Evolutionary conservation across 2,113 vertebrate species (phyloP), one percentile per base, ranked within the genome.

Genomic region (Leptobrachium ailaonicum): DNA sequence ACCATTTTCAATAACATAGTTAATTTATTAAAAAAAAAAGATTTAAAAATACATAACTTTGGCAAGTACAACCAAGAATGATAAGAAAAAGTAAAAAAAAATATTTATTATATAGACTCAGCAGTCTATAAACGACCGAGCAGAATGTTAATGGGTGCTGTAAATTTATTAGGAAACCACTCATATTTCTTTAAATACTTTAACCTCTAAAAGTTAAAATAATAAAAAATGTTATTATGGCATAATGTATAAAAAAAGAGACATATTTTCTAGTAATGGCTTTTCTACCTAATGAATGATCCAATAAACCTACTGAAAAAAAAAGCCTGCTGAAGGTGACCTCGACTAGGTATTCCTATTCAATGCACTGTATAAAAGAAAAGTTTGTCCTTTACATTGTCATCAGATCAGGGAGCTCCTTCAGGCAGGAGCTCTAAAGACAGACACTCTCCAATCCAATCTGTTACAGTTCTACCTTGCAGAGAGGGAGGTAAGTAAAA

Each of bases 371-470:
- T 76, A 60, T 44, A 82, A 78, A 12, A 14, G 32, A 11, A 73
- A 70, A 86, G 75, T 83, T 83, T 82, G 82, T 77, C 87, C 85
- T 84, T 44, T 0, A 69, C 72, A 5, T 85, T 83, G 83, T 85
- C 75, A 84, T 84, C n/a, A 71, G 84, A 84, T 84, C 75, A 10
- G 54, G 10, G 60, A 54, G 20, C 80, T 84, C 73, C 87, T 84
- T 81, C 73, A 73, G 53, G 84, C 90, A 88, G 88, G 6, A 0
- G 87, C 89, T 94, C 90, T 93, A 91, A 92, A 87, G 87, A 93
- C 82, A 91, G 88, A 87, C 87, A 85, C 70, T 85, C 85, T 92
- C 86, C 87, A 82, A 87, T 90, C 87, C 92, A 89, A 92, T 94
- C 90, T 90, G 88, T 92, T 91, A 90, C 80, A 83, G 82, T 90